Base-by-base conservation (phyloP, 2,888 invertebrate genomes). In the Globia sparganii region DNA sequence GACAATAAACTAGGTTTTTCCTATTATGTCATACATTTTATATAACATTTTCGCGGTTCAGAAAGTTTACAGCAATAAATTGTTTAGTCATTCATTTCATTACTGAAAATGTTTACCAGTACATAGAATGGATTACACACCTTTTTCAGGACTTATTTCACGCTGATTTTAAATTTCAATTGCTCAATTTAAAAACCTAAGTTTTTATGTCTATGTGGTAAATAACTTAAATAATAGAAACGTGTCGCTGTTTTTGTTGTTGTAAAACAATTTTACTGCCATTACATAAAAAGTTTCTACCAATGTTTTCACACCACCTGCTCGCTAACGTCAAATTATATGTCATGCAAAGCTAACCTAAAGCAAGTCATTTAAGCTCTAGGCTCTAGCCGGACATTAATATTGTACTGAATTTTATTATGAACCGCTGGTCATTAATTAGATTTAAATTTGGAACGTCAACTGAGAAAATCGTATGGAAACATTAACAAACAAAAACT, bases 51-150 rank as follows among this genome's bases (percentile, higher is more conserved):
- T n/a, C 25, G 11, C 61, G 49, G 49, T 64, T 68, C 11, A 28
- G 28, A 62, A 43, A 43, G 13, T 75, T 59, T 31, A 11, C 25
- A n/a, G 6, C 40, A 71, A 49, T 0, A 68, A 74, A 68, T 21
- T 61, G 80, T 49, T n/a, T 65, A 0, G 64, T 75, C 81, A 72
- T 74, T 68, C n/a, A 61, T 75, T 80, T 75, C 59, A 72, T 84
- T 74, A 84, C 67, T 68, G 18, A 56, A 80, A 74, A 56, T 28
- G 53, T 65, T 75, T 53, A 37, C 4, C n/a, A 18, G 15, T 53
- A 9, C 18, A 21, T 15, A 46, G 0, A 56, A 56, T 31, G 13
- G 31, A 46, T 43, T 46, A 28, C 28, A 56, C 4, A 11, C 2
- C 13, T 56, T 66, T 70, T 80, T 40, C 6, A 43, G 0, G 8